phyloP scores from a whole-genome alignment of 2,888 invertebrate species.

The Ischnus inquisitorius region DNA sequence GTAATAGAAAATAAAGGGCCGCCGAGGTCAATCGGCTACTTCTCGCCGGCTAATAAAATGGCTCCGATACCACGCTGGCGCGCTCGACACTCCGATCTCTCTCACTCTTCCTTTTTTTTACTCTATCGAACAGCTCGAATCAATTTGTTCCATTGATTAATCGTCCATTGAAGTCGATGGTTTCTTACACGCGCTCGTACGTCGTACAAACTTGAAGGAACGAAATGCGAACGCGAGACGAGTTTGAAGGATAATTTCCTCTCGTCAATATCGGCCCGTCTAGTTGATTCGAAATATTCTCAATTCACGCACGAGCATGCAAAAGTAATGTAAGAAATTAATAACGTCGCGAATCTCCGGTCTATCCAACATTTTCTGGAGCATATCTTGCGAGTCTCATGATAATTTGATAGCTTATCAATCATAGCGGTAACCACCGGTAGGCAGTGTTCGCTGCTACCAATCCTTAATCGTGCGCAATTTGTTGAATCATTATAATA shows the following conservation, averaged over 20 bases:
- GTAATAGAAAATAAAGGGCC: constrained; percentile 40
- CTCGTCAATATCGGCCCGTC: constrained; percentile 45
- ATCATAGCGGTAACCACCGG: constrained; percentile 60
- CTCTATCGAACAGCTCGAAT: constrained; percentile 58
- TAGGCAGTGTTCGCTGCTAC: constrained; percentile 56
- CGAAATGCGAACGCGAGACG: constrained; percentile 12
- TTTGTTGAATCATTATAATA: constrained; percentile 70
- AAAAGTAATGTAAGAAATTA: constrained; percentile 21
- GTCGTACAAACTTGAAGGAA: constrained; percentile 30
- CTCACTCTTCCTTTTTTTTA: constrained; percentile 45
- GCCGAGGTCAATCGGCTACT: constrained; percentile 39
- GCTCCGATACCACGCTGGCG: constrained; percentile 18
- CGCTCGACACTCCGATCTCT: constrained; percentile 38
- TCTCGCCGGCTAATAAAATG: constrained; percentile 52
- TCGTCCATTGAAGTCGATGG: constrained; percentile 58
- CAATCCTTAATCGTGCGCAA: constrained; percentile 69
- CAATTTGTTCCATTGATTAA: constrained; percentile 68
- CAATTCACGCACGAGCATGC: constrained; percentile 3
- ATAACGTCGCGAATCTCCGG: neutral
- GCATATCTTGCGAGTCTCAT: constrained; percentile 26
- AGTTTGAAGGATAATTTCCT: constrained; percentile 62
- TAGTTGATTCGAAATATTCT: constrained; percentile 37
- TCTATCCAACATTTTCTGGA: constrained; percentile 26
- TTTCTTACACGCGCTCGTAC: constrained; percentile 54
- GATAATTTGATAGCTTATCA: constrained; percentile 46